phyloP scores from a whole-genome alignment of 2,888 invertebrate genomes.

The Coronaproctus castanopsis region DNA sequence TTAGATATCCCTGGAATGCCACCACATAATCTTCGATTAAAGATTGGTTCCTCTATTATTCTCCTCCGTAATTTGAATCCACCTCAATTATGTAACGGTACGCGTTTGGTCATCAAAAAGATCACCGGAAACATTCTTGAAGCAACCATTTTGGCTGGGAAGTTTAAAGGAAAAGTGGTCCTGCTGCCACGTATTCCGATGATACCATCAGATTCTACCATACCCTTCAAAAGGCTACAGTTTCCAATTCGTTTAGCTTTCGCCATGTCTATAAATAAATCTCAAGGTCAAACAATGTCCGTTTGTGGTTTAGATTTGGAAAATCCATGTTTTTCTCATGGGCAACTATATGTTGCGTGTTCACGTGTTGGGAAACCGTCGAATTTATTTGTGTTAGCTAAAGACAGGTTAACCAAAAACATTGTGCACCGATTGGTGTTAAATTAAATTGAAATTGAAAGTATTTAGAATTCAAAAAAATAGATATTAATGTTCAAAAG shows the following conservation, averaged over 20 bases:
- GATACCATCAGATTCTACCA: slow-evolving; percentile 7
- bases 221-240: slow-evolving; percentile 11
- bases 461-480: too few relatives aligned
- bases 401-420: too few relatives aligned
- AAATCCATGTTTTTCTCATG: slow-evolving; percentile 16
- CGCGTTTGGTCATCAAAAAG: slow-evolving; percentile 3
- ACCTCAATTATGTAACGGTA: slow-evolving; percentile 14
- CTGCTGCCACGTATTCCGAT: slow-evolving; percentile 12
- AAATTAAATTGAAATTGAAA: too few relatives aligned
- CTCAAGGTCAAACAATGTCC: slow-evolving; percentile 14
- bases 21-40: slow-evolving; percentile 4
- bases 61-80: slow-evolving; percentile 11
- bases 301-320: slow-evolving; percentile 17
- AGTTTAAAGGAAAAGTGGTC: background rate
- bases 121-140: background rate
- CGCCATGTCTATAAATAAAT: slow-evolving; percentile 14
- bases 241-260: slow-evolving; percentile 12
- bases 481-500: too few relatives aligned
- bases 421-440: too few relatives aligned
- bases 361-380: slow-evolving; percentile 4
- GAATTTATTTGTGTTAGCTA: slow-evolving; percentile 1
- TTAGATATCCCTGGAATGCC: slow-evolving; percentile 6
- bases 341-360: slow-evolving; percentile 12
- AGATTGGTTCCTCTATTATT: slow-evolving; percentile 17
- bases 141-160: slow-evolving; percentile 2